Percentiles rank a stretch among this genome's conserved stretches.
These are phyloP conservation scores for Pemphredon lugubris DNA, from an alignment of 2,888 invertebrate species.

Conservation along the genomic window DNA sequence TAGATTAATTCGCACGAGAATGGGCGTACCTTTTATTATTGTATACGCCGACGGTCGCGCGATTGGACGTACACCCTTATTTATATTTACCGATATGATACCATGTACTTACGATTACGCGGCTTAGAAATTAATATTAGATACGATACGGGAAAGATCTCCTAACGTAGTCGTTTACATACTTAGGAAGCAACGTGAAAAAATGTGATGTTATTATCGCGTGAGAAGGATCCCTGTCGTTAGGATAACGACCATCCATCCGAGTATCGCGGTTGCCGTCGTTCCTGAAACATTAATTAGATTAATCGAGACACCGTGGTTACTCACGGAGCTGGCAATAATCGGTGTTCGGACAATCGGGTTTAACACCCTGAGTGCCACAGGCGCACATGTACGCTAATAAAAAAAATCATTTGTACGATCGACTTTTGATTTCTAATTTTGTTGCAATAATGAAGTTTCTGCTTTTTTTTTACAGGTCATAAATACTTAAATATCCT, in stretches of 20 bases:
- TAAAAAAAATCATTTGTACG: too few species aligned
- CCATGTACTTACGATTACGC: slow-evolving; percentile 52
- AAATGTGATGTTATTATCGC: slow-evolving; percentile 59
- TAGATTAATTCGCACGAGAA: too few species aligned
- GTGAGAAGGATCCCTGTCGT: slow-evolving; percentile 34
- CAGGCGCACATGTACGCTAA: too few species aligned
- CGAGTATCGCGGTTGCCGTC: slow-evolving; percentile 16
- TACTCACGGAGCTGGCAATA: too few species aligned
- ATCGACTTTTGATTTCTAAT: too few species aligned
- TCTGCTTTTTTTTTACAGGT: too few species aligned
- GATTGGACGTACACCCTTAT: slow-evolving; percentile 47
- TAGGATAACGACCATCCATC: slow-evolving; percentile 40
- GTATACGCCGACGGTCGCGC: slow-evolving; percentile 20
- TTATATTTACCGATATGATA: slow-evolving; percentile 53
- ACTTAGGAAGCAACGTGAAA: slow-evolving; percentile 59
- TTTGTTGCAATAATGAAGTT: too few species aligned
- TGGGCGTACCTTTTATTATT: too few species aligned
- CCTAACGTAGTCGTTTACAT: slow-evolving; percentile 46
- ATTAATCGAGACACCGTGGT: background rate
- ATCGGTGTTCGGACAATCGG: too few species aligned
- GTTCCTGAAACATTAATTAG: slow-evolving; percentile 48
- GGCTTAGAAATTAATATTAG: slow-evolving; percentile 59
- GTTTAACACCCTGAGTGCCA: too few species aligned
- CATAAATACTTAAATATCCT: too few species aligned
- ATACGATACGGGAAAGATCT: slow-evolving; percentile 55